These are phyloP conservation scores for Ashinkailepas kermadecensis DNA, from an alignment of 2,888 invertebrate genomes.

Conservation along the genomic window DNA sequence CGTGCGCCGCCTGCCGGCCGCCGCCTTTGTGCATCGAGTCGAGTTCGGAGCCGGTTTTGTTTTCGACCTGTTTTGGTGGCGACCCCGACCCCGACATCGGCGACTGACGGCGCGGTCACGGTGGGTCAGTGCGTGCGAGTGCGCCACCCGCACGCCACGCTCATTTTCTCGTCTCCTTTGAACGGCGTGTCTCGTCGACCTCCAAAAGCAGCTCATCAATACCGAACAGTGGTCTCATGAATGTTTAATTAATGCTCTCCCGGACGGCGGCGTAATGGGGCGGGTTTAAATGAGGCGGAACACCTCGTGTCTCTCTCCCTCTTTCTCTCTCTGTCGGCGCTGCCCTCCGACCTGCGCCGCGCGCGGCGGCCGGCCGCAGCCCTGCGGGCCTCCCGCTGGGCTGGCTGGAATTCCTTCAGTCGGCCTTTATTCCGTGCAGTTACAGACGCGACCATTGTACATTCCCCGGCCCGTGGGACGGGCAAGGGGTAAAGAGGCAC, in stretches of 20 bases:
- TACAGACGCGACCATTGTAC: not conserved
- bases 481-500: not conserved
- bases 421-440: not conserved
- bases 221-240: constrained; percentile 1
- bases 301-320: not conserved
- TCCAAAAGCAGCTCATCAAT: not conserved
- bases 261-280: not conserved
- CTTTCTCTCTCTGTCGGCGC: not conserved
- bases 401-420: not conserved
- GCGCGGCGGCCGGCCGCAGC: not conserved
- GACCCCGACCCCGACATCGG: no score
- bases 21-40: not conserved
- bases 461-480: not conserved
- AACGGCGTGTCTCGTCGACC: not conserved
- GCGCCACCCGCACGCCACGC: not conserved
- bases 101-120: no score
- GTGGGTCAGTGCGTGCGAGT: not conserved
- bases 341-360: not conserved
- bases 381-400: not conserved
- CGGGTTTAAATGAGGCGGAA: not conserved
- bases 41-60: not conserved
- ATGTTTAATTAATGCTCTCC: not conserved
- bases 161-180: not conserved
- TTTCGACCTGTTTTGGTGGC: not conserved
- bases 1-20: not conserved